A percentile compares a stretch with the other conserved stretches of the same genome.
phyloP scores from a whole-genome alignment of 2,888 invertebrate genomes.

The Spilarctia lutea region DNA sequence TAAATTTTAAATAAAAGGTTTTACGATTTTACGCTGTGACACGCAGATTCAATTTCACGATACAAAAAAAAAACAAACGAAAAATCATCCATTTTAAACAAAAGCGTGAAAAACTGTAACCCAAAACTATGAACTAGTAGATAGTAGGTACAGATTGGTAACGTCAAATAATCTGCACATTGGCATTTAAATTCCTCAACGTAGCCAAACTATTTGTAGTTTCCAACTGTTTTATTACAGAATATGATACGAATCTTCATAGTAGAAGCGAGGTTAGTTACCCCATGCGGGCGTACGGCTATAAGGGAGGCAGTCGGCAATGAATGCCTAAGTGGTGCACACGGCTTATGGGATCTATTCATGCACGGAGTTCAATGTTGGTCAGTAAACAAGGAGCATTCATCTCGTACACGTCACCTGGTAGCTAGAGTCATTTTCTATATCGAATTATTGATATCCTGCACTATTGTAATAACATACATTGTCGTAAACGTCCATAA shows the following conservation, averaged over 20 bases:
- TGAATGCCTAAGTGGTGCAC: slow-evolving; percentile 78
- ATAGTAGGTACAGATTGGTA: not conserved
- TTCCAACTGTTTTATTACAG: slow-evolving; percentile 27
- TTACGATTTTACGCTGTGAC: too few relatives aligned
- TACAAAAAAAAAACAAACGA: not conserved
- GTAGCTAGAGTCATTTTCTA: slow-evolving; percentile 67
- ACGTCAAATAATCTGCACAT: slow-evolving; percentile 25
- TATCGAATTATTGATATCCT: slow-evolving; percentile 33
- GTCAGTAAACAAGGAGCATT: slow-evolving; percentile 75
- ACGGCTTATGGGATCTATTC: slow-evolving; percentile 70
- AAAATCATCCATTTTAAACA: not conserved
- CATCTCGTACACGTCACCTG: slow-evolving; percentile 75
- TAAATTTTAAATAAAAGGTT: too few relatives aligned
- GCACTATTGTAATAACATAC: slow-evolving; percentile 6
- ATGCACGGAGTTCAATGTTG: slow-evolving; percentile 69
- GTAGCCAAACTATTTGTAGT: slow-evolving; percentile 33
- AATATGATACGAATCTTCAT: slow-evolving; percentile 38
- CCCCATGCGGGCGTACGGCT: slow-evolving; percentile 55
- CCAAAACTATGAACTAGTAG: not conserved
- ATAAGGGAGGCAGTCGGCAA: slow-evolving; percentile 64
- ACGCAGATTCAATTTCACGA: not conserved
- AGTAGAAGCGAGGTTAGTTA: slow-evolving; percentile 75
- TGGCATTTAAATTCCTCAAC: slow-evolving; percentile 30
- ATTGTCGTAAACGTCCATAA: not conserved
- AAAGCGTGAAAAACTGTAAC: not conserved